Percentiles rank a stretch among this genome's conserved stretches.
Conservation (phyloP, 2,888 invertebrate genomes). For the Dryococelus australis region DNA sequence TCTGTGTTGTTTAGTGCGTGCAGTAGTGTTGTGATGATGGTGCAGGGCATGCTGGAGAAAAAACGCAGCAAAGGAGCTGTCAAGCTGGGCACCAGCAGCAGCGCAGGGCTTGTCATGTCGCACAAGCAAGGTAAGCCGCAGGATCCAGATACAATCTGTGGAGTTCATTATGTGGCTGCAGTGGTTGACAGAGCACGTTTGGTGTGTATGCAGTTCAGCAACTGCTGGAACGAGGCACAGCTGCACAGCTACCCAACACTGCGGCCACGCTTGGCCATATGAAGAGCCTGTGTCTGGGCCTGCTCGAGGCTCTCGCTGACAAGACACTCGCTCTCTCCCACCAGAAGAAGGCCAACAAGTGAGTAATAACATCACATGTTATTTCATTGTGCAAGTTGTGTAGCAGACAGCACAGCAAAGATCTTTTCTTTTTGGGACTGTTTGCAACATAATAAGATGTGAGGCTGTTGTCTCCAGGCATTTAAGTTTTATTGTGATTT, state of each 20-base stretch:
- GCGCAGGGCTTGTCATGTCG: constrained; percentile 75
- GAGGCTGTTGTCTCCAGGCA: no score
- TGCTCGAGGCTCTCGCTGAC: constrained; percentile 85
- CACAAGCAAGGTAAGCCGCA: constrained; percentile 78
- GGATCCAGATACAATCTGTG: background rate
- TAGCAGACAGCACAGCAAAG: no score
- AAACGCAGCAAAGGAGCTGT: constrained; percentile 76
- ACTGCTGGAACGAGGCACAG: constrained; percentile 70
- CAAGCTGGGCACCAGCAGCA: constrained; percentile 69
- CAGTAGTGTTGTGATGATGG: background rate
- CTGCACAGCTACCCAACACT: constrained; percentile 65
- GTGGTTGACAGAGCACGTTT: no score
- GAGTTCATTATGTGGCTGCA: no score
- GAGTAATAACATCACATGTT: constrained; percentile 49
- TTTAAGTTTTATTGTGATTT: no score
- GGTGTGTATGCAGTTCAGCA: constrained; percentile 68
- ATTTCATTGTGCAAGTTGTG: background rate
- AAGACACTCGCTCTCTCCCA: constrained; percentile 84
- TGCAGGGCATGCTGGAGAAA: constrained; percentile 72
- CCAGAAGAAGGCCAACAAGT: constrained; percentile 88
- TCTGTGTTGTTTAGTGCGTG: background rate
- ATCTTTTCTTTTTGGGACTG: no score
- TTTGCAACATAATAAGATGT: no score
- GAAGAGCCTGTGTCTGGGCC: constrained; percentile 77
- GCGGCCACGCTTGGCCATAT: constrained; percentile 77